Evolutionary conservation across 2,888 invertebrate genomes (phyloP), one percentile per base, ranked within the genome.

Genomic region (Diadegma fenestrale): DNA sequence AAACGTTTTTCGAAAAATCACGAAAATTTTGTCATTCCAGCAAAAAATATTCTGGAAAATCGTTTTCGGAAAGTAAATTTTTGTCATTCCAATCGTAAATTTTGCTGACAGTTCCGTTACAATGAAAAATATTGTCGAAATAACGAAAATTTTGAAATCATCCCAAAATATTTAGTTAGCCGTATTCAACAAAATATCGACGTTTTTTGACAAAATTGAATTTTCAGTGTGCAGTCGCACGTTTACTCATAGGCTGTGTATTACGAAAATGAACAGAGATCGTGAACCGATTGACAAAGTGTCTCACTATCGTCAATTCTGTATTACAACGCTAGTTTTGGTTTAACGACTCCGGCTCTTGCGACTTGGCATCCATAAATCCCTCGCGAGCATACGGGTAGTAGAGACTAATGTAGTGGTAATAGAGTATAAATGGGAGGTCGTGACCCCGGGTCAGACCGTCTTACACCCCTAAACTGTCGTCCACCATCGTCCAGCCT

Each of bases 401-500:
- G 91, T 89, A 88, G 89, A 92, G 93, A 93, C 92, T 93, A 93
- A 94, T 94, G 93, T 93, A 93, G 93, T 94, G 93, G 93, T 93
- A 93, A 93, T 93, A 93, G 93, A 93, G 92, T 93, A 93, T 93
- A 93, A 94, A 93, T 93, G 92, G 93, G 92, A 80, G 93, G 92
- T 93, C 92, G 90, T 89, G 92, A 91, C 91, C 92, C 90, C 91
- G 90, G 93, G 93, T 93, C 93, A 93, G 91, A 91, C 91, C 91
- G 91, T 93, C 93, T 93, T 93, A 93, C 91, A 91, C 92, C 92
- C 91, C 91, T 92, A 92, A 93, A 93, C 91, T 92, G 93, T 92
- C 93, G 92, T 92, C 91, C 92, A 90, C 90, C 91, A 91, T 92
- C 91, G 92, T 91, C 90, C 91, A 91, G 41, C 71, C 78, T 76